phyloP scores from a whole-genome alignment of 1,140 invertebrate species.

The Phthorimaea operculella region DNA sequence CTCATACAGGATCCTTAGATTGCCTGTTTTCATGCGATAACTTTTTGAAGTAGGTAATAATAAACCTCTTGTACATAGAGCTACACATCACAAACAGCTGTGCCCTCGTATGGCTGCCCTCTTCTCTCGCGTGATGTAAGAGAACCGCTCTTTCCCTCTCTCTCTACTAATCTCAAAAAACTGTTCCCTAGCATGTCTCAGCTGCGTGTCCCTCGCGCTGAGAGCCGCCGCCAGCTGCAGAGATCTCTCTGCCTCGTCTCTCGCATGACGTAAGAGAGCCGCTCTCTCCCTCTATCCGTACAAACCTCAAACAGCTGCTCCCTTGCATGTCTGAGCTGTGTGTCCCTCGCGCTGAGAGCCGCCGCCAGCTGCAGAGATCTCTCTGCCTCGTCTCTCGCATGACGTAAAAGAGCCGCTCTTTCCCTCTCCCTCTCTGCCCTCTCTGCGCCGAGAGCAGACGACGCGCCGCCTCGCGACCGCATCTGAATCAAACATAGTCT shows the following conservation, averaged over 20 bases:
- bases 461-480: constrained; percentile 69
- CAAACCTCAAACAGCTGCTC: constrained; percentile 82
- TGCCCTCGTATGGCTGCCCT: too few relatives aligned
- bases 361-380: constrained; percentile 85
- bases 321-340: constrained; percentile 84
- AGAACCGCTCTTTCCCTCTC: constrained; percentile 91
- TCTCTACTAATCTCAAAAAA: constrained; percentile 78
- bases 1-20: too few relatives aligned
- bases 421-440: constrained; percentile 88
- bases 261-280: constrained; percentile 85
- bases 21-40: too few relatives aligned
- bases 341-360: constrained; percentile 85
- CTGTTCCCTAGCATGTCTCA: constrained; percentile 85
- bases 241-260: constrained; percentile 89
- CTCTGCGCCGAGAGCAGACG: constrained; percentile 74
- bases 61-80: too few relatives aligned
- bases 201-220: constrained; percentile 84
- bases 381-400: constrained; percentile 90
- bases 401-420: constrained; percentile 86
- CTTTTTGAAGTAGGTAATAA: too few relatives aligned
- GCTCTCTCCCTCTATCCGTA: constrained; percentile 89
- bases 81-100: too few relatives aligned
- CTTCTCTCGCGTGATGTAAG: constrained; percentile 86
- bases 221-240: constrained; percentile 87
- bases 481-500: constrained; percentile 39